phyloP scores from a whole-genome alignment of 2,888 invertebrate genomes.

The Diloba caeruleocephala region DNA sequence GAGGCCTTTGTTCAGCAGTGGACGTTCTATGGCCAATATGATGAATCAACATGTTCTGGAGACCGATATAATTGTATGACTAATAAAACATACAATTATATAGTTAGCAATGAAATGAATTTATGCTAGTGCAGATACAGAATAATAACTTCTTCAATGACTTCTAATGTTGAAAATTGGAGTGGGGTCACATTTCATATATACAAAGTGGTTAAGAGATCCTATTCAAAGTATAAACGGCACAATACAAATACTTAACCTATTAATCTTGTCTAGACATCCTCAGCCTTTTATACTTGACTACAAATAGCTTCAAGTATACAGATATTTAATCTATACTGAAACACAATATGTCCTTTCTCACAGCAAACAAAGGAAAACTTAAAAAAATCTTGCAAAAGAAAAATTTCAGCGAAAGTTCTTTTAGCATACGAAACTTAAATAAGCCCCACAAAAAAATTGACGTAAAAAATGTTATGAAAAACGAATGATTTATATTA shows the following conservation, averaged over 20 bases:
- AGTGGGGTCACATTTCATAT: too few relatives aligned
- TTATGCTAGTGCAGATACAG: too few relatives aligned
- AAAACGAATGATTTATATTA: constrained; percentile 64
- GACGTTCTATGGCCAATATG: too few relatives aligned
- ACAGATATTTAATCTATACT: constrained; percentile 32
- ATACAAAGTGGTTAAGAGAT: background rate
- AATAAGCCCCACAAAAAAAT: constrained; percentile 54
- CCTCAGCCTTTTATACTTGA: background rate
- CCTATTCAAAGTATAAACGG: background rate
- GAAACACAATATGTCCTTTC: constrained; percentile 24
- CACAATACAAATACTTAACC: background rate
- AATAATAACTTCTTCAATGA: too few relatives aligned
- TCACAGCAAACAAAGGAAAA: constrained; percentile 36
- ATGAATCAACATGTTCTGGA: too few relatives aligned
- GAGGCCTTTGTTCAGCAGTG: too few relatives aligned
- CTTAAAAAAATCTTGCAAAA: constrained; percentile 15
- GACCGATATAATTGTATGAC: too few relatives aligned
- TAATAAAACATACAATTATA: too few relatives aligned
- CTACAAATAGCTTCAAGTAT: constrained; percentile 22
- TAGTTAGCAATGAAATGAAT: too few relatives aligned
- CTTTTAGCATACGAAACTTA: constrained; percentile 52
- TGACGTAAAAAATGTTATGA: constrained; percentile 62
- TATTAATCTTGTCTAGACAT: background rate
- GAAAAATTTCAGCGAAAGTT: constrained; percentile 32
- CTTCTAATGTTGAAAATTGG: too few relatives aligned